phyloP scores from a whole-genome alignment of 2,797 vertebrate genomes.

The Podarcis lilfordi region DNA sequence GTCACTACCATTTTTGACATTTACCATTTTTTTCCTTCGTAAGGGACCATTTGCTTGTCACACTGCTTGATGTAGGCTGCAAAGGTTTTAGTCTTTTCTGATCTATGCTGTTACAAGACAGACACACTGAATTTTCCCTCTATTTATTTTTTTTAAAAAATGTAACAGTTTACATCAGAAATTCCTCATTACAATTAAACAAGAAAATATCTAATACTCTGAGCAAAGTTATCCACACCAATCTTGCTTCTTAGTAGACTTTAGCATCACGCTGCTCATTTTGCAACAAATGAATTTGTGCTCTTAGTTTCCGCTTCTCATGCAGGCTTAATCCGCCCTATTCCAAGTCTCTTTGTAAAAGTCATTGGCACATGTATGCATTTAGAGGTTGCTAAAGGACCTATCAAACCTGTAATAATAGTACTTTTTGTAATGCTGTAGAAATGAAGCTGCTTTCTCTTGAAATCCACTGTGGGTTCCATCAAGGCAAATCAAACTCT shows the following conservation, averaged over 20 bases:
- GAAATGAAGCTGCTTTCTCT: too few species aligned
- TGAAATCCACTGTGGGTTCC: not conserved
- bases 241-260: constrained; percentile 20
- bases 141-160: not conserved
- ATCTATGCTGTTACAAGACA: constrained; percentile 36
- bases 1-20: constrained; percentile 55
- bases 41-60: constrained; percentile 59
- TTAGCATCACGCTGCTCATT: constrained; percentile 4
- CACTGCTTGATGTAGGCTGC: constrained; percentile 26
- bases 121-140: not conserved
- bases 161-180: not conserved
- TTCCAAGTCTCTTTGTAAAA: not conserved
- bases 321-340: not conserved
- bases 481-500: not conserved
- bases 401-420: too few species aligned
- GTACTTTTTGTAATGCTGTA: too few species aligned
- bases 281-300: constrained; percentile 6
- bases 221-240: constrained; percentile 3
- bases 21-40: constrained; percentile 52
- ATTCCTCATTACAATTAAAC: constrained; percentile 27
- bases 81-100: constrained; percentile 41
- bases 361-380: not conserved
- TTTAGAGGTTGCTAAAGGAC: too few species aligned
- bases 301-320: too few species aligned
- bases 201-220: constrained; percentile 12